phyloP scores from a whole-genome alignment of 2,888 invertebrate genomes.

The Schizotus pectinicornis region DNA sequence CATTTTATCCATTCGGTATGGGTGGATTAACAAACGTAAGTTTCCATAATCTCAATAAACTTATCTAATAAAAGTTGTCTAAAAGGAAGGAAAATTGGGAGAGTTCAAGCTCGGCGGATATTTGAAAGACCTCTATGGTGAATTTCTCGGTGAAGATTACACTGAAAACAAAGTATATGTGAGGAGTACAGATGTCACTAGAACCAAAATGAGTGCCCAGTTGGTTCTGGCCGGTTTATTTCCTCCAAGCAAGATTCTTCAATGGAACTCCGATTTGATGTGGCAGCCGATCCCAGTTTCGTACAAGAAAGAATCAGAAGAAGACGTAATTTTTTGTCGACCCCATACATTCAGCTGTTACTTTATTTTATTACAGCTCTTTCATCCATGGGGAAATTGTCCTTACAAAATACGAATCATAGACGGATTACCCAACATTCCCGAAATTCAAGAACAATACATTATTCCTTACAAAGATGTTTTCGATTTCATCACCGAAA shows the following conservation, averaged over 20 bases:
- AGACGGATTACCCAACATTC: constrained; percentile 27
- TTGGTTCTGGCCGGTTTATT: constrained; percentile 72
- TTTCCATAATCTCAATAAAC: not conserved
- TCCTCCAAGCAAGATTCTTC: constrained; percentile 63
- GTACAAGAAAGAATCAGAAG: constrained; percentile 35
- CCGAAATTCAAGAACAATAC: constrained; percentile 34
- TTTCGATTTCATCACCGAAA: constrained; percentile 35
- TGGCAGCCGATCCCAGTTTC: constrained; percentile 69
- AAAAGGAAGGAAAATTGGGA: constrained; percentile 31
- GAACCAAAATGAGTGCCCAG: constrained; percentile 74
- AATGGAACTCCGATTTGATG: constrained; percentile 63
- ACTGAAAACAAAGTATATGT: constrained; percentile 63
- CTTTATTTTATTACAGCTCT: constrained; percentile 31
- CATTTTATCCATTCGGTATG: constrained; percentile 73
- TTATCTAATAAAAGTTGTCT: not conserved
- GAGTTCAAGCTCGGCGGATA: constrained; percentile 25
- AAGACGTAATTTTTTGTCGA: constrained; percentile 41
- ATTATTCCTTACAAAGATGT: constrained; percentile 39
- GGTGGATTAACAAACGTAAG: constrained; percentile 77
- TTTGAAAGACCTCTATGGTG: constrained; percentile 56
- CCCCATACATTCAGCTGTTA: not conserved
- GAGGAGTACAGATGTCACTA: constrained; percentile 70
- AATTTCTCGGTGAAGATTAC: constrained; percentile 66
- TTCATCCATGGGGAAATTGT: constrained; percentile 38
- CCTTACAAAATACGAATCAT: constrained; percentile 29